These are phyloP conservation scores for Oreamnos americanus DNA, from an alignment of 2,113 vertebrate genomes.

Conservation along the genomic window DNA sequence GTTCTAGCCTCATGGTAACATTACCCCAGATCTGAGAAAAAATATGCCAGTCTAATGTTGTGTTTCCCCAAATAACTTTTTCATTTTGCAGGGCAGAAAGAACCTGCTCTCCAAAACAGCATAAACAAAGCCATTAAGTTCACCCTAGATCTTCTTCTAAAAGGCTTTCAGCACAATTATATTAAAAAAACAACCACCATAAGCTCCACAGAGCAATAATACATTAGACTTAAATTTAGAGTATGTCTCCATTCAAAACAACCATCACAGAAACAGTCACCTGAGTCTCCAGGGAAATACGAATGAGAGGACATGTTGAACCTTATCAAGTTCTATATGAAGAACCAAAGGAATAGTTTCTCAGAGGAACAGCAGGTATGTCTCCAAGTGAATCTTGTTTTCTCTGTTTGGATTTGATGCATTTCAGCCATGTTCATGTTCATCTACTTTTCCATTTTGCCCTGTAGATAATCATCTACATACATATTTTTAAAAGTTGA, in stretches of 20 bases:
- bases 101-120: background rate
- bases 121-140: conserved; percentile 26
- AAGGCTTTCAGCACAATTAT: background rate
- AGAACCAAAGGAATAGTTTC: background rate
- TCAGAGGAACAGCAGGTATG: background rate
- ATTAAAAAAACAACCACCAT: background rate
- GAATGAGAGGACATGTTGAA: background rate
- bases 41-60: background rate
- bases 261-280: background rate
- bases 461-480: background rate
- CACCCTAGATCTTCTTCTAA: background rate
- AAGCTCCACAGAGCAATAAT: background rate
- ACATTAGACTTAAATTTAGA: background rate
- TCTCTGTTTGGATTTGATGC: background rate
- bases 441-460: background rate
- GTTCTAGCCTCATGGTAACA: background rate
- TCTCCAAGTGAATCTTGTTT: background rate
- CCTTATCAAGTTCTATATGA: background rate
- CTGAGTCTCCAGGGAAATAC: background rate
- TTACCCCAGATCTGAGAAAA: background rate
- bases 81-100: background rate
- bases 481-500: background rate
- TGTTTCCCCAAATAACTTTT: background rate
- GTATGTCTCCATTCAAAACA: background rate
- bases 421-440: background rate